Evolutionary conservation across 2,888 invertebrate species (phyloP).

Genomic region (Tachina grossa): DNA sequence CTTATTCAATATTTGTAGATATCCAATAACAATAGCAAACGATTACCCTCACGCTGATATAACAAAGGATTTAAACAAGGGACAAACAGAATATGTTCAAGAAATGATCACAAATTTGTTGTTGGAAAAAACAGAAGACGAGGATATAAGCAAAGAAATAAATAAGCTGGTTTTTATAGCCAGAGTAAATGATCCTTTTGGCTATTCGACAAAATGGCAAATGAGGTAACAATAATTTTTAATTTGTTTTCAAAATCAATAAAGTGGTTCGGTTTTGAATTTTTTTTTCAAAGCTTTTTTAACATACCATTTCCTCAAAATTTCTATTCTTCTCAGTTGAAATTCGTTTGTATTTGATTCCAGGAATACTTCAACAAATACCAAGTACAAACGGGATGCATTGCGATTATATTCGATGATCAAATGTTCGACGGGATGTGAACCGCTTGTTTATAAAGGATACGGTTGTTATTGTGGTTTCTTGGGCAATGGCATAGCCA

Average conservation of each 20-base stretch:
- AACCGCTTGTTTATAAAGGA: constrained; percentile 92
- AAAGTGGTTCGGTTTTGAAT: too few species aligned
- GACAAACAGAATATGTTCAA: constrained; percentile 34
- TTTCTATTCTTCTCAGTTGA: neutral
- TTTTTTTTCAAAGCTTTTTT: neutral
- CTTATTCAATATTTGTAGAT: constrained; percentile 37
- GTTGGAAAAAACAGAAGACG: constrained; percentile 29
- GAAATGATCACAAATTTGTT: constrained; percentile 19
- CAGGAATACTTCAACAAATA: constrained; percentile 61
- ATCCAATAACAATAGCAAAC: constrained; percentile 33
- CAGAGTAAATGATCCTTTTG: constrained; percentile 82
- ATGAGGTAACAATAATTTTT: constrained; percentile 72
- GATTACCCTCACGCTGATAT: constrained; percentile 68
- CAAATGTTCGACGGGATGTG: constrained; percentile 92
- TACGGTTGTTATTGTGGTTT: constrained; percentile 96
- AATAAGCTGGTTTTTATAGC: constrained; percentile 79
- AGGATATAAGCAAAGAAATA: constrained; percentile 61
- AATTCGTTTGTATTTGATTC: constrained; percentile 27
- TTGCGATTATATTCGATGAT: constrained; percentile 93
- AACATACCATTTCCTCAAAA: neutral
- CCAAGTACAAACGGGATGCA: constrained; percentile 86
- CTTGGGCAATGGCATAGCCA: constrained; percentile 89
- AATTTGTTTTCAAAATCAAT: neutral
- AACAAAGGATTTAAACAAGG: constrained; percentile 59
- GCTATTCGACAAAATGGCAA: constrained; percentile 81